phyloP scores from a whole-genome alignment of 2,797 vertebrate genomes.

The Sphenopsis melanotis region DNA sequence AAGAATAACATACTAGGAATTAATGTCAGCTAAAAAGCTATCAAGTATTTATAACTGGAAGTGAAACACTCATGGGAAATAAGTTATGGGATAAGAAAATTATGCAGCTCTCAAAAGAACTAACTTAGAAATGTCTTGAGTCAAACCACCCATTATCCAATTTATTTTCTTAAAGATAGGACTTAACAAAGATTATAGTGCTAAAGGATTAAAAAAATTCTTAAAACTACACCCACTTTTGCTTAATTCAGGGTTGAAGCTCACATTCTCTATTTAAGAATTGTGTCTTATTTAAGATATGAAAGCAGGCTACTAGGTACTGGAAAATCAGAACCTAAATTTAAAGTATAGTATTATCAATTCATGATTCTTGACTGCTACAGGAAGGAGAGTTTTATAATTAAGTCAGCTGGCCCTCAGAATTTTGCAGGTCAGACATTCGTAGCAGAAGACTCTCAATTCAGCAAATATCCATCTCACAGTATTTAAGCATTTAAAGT shows the following conservation, averaged over 20 bases:
- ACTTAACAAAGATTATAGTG: neutral
- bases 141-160: neutral
- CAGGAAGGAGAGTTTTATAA: neutral
- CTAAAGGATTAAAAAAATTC: neutral
- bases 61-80: neutral
- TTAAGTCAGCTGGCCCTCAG: neutral
- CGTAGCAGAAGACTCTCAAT: neutral
- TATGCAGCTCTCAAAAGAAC: neutral
- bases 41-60: slow-evolving; percentile 19
- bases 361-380: neutral
- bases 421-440: neutral
- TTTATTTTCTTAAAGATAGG: neutral
- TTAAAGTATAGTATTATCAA: neutral
- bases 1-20: neutral
- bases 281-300: neutral
- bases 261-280: neutral
- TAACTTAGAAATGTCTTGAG: neutral
- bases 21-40: neutral
- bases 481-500: neutral
- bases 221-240: neutral
- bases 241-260: neutral
- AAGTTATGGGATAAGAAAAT: neutral
- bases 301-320: neutral
- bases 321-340: neutral
- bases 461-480: neutral